Base-by-base conservation (phyloP, 2,113 vertebrate species). In the Notothenia coriiceps region DNA sequence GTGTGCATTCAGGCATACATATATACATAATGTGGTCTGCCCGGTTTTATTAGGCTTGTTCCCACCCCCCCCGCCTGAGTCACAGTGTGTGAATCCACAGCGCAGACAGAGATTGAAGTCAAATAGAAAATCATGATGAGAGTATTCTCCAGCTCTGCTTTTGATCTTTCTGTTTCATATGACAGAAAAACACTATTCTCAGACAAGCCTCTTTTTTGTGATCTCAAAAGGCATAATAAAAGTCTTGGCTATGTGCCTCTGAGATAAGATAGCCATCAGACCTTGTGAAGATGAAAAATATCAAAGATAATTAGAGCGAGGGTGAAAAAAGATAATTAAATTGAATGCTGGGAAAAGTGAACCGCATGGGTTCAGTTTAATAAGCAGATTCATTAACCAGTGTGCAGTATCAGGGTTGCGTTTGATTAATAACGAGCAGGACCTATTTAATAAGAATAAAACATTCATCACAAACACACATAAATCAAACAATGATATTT, bases 391-490 rank as follows among this genome's bases (percentile, higher is more conserved):
- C 84, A 91, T 93, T 92, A 90, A 90, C 86, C 87, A 81, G 80
- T 76, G 65, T 74, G 76, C 77, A 76, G 68, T 81, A 89, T 89
- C 84, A 91, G 80, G 88, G 77, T 84, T 92, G 79, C 78, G 91
- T 82, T 85, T 89, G 84, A 93, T 93, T 87, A 89, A 92, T 91
- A 91, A 90, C 81, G 79, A 91, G 84, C 72, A 56, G 70, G 74
- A 79, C 72, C 83, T 62, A 73, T 91, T 91, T 92, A 85, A 88
- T 90, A 82, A 90, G 80, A 91, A 87, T 91, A 91, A 92, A 92
- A 90, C 85, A 91, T 92, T 86, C 72, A 94, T 91, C 90, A 92
- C 89, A 83, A 91, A 93, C 86, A 92, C 83, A 86, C 79, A 91
- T 86, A 83, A 86, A 88, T 86, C 82, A 90, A 74, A 72, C 86